Conservation (phyloP, 2,797 vertebrate species). For the Rhinella marina region DNA sequence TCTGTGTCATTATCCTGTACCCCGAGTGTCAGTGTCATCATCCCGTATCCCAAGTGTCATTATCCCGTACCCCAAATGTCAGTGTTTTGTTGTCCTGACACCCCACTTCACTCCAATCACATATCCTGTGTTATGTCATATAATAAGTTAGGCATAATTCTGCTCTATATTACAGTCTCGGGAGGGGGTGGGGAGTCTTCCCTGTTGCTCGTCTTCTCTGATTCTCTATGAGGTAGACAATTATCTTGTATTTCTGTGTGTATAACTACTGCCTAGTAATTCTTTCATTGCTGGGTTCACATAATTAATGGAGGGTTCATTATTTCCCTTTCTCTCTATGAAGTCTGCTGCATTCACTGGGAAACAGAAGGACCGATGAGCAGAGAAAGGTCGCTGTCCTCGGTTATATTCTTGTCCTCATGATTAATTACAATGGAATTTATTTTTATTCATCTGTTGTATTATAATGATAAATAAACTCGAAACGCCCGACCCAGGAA, state of each 20-base stretch:
- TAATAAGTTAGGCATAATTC: background rate
- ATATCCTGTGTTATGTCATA: too few species aligned
- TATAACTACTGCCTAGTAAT: background rate
- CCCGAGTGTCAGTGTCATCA: too few species aligned
- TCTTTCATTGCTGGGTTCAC: background rate
- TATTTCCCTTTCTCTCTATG: background rate
- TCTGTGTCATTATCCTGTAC: too few species aligned
- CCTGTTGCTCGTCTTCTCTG: background rate
- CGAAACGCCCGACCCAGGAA: background rate
- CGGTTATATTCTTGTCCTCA: background rate
- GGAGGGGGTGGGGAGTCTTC: background rate
- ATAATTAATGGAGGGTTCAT: conserved; percentile 31
- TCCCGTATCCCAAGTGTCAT: too few species aligned
- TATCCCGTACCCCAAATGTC: too few species aligned
- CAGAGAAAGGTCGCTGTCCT: background rate
- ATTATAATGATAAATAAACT: conserved; percentile 9
- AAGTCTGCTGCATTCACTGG: background rate
- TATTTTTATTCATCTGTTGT: background rate
- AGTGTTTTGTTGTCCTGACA: too few species aligned
- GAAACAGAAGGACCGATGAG: background rate
- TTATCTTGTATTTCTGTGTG: background rate
- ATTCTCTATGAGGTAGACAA: background rate
- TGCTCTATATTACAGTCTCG: background rate
- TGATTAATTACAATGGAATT: background rate
- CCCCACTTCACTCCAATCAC: too few species aligned